Conservation (phyloP, 2,113 vertebrate species). For the Lepisosteus oculatus region DNA sequence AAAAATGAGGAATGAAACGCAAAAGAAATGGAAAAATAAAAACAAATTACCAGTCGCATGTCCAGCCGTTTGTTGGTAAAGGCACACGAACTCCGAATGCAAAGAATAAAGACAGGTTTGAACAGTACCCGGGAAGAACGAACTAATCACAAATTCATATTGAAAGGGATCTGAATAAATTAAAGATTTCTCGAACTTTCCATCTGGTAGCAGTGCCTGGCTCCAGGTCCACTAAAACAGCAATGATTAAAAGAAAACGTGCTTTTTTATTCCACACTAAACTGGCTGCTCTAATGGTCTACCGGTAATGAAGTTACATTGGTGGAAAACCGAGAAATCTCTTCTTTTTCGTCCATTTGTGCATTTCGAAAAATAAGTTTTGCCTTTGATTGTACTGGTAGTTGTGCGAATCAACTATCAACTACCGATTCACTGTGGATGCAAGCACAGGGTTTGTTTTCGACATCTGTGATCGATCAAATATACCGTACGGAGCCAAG, state of each 20-base stretch:
- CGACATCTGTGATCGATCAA: background rate
- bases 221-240: too few relatives aligned
- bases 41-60: conserved; percentile 37
- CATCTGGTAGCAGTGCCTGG: background rate
- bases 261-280: background rate
- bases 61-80: conserved; percentile 24
- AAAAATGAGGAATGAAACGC: conserved; percentile 67
- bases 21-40: conserved; percentile 63
- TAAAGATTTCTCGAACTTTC: background rate
- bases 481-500: background rate
- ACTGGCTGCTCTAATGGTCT: too few relatives aligned
- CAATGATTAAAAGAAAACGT: background rate
- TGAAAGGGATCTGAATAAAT: background rate
- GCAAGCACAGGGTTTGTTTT: too few relatives aligned
- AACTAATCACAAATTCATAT: background rate
- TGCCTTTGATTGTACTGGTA: too few relatives aligned
- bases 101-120: background rate
- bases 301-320: too few relatives aligned
- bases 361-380: too few relatives aligned
- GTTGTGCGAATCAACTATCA: too few relatives aligned
- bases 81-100: conserved; percentile 51
- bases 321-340: too few relatives aligned
- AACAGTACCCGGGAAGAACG: background rate
- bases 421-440: too few relatives aligned
- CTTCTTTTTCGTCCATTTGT: too few relatives aligned